phyloP scores from a whole-genome alignment of 2,113 vertebrate species.

The Bambusicola thoracicus region DNA sequence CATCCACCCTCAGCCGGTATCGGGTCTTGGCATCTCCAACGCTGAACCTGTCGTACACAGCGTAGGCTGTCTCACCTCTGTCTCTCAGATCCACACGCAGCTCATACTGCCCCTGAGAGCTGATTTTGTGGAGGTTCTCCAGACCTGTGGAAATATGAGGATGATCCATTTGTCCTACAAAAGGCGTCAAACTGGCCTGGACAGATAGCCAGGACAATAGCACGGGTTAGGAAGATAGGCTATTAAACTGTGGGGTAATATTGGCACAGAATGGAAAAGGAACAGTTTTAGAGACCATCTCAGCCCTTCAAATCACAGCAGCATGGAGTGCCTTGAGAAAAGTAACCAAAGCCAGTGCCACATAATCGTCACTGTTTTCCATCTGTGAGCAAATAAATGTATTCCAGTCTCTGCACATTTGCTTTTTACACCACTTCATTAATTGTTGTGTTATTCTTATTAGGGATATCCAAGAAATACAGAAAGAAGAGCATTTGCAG shows the following conservation, averaged over 20 bases:
- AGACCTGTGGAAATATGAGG: constrained; percentile 80
- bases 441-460: neutral
- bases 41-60: constrained; percentile 91
- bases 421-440: neutral
- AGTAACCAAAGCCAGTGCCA: neutral
- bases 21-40: constrained; percentile 87
- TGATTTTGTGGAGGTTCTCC: constrained; percentile 93
- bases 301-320: neutral
- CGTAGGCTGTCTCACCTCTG: constrained; percentile 85
- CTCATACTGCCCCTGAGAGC: constrained; percentile 90
- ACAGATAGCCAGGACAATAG: neutral
- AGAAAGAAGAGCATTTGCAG: neutral
- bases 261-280: neutral
- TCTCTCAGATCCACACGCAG: constrained; percentile 93
- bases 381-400: neutral
- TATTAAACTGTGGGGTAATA: neutral
- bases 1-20: constrained; percentile 91
- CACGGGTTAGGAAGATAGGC: neutral
- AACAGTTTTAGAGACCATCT: neutral
- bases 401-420: fast-evolving
- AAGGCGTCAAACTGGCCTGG: neutral
- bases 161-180: neutral
- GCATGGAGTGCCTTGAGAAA: neutral
- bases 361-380: neutral
- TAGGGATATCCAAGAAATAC: neutral